Conservation (phyloP, 2,113 vertebrate genomes). For the Myiozetetes cayanensis region DNA sequence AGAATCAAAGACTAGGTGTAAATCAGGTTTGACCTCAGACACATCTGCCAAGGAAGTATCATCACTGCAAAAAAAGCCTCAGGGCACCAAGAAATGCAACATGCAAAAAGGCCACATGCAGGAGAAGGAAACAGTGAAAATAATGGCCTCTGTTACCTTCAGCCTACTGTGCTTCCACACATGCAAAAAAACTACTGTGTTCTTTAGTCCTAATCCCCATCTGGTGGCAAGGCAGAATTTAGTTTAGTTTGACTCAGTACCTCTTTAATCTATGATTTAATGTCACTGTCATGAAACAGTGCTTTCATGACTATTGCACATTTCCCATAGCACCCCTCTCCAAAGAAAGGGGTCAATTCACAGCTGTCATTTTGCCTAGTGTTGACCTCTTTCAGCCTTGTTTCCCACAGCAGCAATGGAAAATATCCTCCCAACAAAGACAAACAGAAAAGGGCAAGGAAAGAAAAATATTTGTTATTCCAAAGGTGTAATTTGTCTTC, state of each 20-base stretch:
- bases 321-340: neutral
- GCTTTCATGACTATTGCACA: constrained; percentile 1
- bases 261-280: neutral
- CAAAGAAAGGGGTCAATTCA: neutral
- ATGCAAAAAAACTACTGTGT: neutral
- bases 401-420: neutral
- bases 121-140: neutral
- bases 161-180: neutral
- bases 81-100: neutral
- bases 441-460: neutral
- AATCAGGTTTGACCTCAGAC: neutral
- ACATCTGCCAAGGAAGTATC: neutral
- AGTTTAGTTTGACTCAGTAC: neutral
- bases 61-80: neutral
- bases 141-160: neutral
- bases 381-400: neutral
- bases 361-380: neutral
- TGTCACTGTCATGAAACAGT: neutral
- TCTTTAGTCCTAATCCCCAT: neutral
- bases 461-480: neutral
- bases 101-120: neutral
- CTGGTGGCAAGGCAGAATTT: neutral
- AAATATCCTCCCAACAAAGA: neutral
- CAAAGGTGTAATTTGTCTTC: neutral
- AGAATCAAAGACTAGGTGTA: neutral